Evolutionary conservation across 2,113 vertebrate species (phyloP), one percentile per base, ranked within the genome.

Genomic region (human): DNA sequence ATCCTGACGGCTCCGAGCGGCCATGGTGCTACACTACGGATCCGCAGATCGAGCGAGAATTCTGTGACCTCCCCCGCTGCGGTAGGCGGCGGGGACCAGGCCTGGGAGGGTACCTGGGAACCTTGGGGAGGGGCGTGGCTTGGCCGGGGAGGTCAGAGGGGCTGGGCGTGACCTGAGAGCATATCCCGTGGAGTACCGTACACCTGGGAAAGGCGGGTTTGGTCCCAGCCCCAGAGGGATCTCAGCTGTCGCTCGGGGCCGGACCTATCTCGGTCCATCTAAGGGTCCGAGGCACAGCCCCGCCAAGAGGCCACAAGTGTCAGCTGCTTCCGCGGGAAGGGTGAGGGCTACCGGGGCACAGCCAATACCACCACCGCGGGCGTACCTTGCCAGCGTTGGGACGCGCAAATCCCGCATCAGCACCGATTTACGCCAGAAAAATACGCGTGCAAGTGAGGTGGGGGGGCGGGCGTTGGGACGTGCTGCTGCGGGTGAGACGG

Each of bases 11-110:
- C 75, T 99, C 99, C 0, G 99, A 99, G 7, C 98, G 99, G 70
- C 99, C 99, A 80, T 99, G 99, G 99, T 99, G 99, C 98, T 99
- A 99, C 98, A 99, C 99, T 86, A 99, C 98, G 0, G 98, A 99
- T 96, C 98, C 98, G 0, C 22, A 94, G 11, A 94, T 98, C 72
- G 98, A 99, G 98, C 97, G 99, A 14, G 99, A 99, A 93, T 99
- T 98, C 98, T 99, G 99, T 89, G 98, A 96, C 84, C 99, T 99
- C 96, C 99, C 98, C 25, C 96, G 98, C 97, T 99, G 99, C 98
- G 90, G 98, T 98, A 96, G 52, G 66, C 61, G 6, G 6, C 3
- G 3, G 3, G 92, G 59, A n/a, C 55, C 10, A 17, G n/a, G 84
- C 27, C 45, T 35, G 40, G 48, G 70, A n/a, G 50, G 59, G 32